Evolutionary conservation across 2,888 invertebrate genomes (phyloP), one percentile per base, ranked within the genome.

Genomic region (Rotaria macrura): DNA sequence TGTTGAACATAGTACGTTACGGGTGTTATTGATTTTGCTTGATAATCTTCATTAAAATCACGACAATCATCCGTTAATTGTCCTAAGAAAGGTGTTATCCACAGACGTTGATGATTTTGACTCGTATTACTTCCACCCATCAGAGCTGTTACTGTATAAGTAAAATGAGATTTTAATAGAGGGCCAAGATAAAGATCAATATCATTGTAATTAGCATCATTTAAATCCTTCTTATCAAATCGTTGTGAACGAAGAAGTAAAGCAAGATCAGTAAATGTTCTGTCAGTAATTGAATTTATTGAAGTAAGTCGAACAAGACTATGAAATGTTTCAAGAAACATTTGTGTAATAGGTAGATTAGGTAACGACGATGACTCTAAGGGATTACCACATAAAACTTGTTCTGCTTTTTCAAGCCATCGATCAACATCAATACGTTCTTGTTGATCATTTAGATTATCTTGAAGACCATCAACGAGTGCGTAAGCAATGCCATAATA

Each of bases 51-150:
- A 38, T 72, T 20, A 38, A 72, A 72, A 72, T 72, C 72, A 9
- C 72, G 34, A 72, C 72, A 72, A 72, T 72, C 72, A 72, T 72
- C 72, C 38, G 72, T 72, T 38, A 72, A 23, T 38, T 72, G 72
- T 7, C 72, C 72, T 23, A 72, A n/a, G n/a, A 72, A 72, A 10
- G 72, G 72, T 17, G 38, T 72, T 38, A 72, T n/a, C 72, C 72
- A 72, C 38, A 72, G 34, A 65, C 34, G 65, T 34, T 65, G 29
- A 14, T 5, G 4, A 65, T 65, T 65, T 34, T 29, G 6, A 34
- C 7, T 10, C 7, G 20, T 34, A 9, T 65, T 29, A 17, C 34
- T 34, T 17, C 65, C 65, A 65, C 65, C 34, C 65, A 65, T 65
- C 29, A 34, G 34, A 65, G 34, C 65, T 34, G 65, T 65, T 34